Percentiles rank a stretch among this genome's conserved stretches.
These are phyloP conservation scores for Margaritifera margaritifera DNA, from an alignment of 2,888 invertebrate genomes.

Conservation along the genomic window DNA sequence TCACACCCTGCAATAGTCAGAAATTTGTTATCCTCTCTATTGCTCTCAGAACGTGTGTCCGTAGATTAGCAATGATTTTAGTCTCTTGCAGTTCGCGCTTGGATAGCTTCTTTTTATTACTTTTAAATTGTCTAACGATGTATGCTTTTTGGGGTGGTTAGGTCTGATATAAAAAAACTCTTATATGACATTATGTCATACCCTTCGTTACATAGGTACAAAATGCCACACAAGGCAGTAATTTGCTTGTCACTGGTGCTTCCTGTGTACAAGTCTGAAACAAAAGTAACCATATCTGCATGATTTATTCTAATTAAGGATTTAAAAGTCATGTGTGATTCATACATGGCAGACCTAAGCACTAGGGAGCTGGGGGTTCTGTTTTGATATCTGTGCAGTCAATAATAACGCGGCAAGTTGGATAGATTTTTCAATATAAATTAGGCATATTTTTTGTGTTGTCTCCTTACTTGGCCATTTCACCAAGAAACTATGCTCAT, in stretches of 20 bases:
- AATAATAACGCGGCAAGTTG: constrained; percentile 28
- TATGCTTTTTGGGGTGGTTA: too few relatives aligned
- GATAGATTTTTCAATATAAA: too few relatives aligned
- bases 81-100: too few relatives aligned
- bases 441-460: constrained; percentile 21
- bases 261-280: constrained; percentile 12
- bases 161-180: constrained; percentile 23
- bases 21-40: too few relatives aligned
- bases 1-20: too few relatives aligned
- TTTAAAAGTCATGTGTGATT: constrained; percentile 28
- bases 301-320: constrained; percentile 26
- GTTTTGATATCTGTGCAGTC: constrained; percentile 33
- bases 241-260: constrained; percentile 26
- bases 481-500: constrained; percentile 12
- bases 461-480: constrained; percentile 15
- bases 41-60: too few relatives aligned
- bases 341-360: constrained; percentile 26
- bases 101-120: too few relatives aligned
- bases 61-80: too few relatives aligned
- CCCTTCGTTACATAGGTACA: constrained; percentile 23
- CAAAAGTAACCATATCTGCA: constrained; percentile 24
- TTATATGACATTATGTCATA: constrained; percentile 29
- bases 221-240: constrained; percentile 16
- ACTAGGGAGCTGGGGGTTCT: constrained; percentile 20
- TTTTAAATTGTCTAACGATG: too few relatives aligned